These are phyloP conservation scores for Eudorcas thomsonii DNA, from an alignment of 2,113 vertebrate genomes.

Conservation along the genomic window DNA sequence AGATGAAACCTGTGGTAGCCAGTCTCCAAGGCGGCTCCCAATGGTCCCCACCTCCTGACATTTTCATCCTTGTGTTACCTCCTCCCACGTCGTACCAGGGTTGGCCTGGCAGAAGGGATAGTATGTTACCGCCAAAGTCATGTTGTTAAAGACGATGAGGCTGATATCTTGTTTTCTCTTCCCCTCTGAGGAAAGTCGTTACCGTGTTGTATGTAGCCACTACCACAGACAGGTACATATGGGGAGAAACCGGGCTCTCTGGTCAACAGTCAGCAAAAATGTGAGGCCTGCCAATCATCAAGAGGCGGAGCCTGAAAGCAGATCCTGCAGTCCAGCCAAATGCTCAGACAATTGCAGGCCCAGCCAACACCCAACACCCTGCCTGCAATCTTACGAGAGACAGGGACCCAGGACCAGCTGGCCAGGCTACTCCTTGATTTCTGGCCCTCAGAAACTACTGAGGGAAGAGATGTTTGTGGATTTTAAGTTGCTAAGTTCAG, in stretches of 20 bases:
- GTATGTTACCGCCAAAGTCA: neutral
- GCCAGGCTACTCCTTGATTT: neutral
- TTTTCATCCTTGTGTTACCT: neutral
- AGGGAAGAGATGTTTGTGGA: neutral
- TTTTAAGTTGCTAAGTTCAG: neutral
- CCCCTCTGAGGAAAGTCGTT: neutral
- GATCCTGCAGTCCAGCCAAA: neutral
- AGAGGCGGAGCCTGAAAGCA: neutral
- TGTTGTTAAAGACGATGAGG: neutral
- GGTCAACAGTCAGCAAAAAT: neutral
- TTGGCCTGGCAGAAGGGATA: neutral
- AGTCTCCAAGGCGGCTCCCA: neutral
- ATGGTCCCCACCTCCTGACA: neutral
- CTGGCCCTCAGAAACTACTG: neutral
- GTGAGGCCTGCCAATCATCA: neutral
- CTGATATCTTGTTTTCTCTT: neutral
- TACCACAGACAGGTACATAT: neutral
- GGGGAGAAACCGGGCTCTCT: neutral
- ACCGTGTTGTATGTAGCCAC: neutral
- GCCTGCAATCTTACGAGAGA: neutral
- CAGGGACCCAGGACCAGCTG: neutral
- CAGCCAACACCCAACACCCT: neutral
- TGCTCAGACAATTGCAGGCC: neutral
- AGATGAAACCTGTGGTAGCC: neutral
- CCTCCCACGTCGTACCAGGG: fast-evolving